Conservation (phyloP, 2,797 vertebrate genomes). For the Gambelia wislizenii region DNA sequence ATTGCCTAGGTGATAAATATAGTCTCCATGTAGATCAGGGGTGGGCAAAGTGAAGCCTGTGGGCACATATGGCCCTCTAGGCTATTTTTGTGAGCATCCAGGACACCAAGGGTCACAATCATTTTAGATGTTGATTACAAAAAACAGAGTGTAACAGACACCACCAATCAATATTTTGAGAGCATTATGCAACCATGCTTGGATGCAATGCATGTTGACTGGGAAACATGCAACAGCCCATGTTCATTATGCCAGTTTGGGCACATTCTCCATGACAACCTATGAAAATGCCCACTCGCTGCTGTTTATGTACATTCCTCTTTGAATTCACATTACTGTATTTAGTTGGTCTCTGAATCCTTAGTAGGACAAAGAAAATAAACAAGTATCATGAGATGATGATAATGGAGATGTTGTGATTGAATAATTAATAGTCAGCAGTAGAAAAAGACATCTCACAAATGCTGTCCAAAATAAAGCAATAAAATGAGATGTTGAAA, state of each 20-base stretch:
- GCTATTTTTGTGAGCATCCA: no score
- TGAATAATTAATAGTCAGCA: neutral
- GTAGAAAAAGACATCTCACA: slow-evolving; percentile 29
- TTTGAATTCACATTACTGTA: neutral
- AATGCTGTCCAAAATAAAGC: slow-evolving; percentile 13
- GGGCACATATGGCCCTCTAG: no score
- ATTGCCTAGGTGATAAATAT: no score
- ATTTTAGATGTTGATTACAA: neutral
- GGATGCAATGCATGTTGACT: neutral
- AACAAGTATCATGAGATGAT: neutral
- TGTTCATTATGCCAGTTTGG: neutral
- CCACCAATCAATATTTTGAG: neutral
- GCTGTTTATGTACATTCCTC: neutral
- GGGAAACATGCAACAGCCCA: neutral
- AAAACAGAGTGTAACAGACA: neutral
- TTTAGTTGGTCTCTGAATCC: neutral
- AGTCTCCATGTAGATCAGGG: no score
- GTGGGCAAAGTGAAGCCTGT: no score
- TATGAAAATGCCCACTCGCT: neutral
- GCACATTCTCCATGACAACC: neutral
- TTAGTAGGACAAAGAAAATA: neutral
- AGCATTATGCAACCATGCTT: neutral
- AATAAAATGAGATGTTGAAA: slow-evolving; percentile 14
- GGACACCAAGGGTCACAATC: no score
- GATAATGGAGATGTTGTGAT: fast-evolving